phyloP scores from a whole-genome alignment of 1,140 invertebrate genomes.

The Brachionus sp. region DNA sequence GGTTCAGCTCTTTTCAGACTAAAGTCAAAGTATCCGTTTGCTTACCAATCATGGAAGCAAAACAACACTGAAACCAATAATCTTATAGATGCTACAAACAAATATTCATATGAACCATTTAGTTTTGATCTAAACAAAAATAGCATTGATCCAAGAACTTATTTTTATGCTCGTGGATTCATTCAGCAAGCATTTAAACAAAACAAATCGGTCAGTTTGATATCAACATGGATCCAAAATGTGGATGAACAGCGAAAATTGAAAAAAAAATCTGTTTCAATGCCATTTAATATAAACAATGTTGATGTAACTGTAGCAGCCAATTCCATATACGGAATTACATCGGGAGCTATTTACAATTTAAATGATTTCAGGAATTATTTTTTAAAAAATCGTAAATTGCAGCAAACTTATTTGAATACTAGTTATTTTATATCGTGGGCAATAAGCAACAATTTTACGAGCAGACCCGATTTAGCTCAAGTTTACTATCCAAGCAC shows the following conservation, averaged over 20 bases:
- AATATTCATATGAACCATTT: slow-evolving; percentile 53
- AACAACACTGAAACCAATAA: slow-evolving; percentile 50
- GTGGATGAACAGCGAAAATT: slow-evolving; percentile 49
- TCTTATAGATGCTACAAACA: slow-evolving; percentile 49
- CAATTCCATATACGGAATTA: slow-evolving; percentile 53
- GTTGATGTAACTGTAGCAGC: slow-evolving; percentile 53
- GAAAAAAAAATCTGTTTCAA: slow-evolving; percentile 49
- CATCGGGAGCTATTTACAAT: slow-evolving; percentile 50
- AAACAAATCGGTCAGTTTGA: slow-evolving; percentile 50
- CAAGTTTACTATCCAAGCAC: slow-evolving; percentile 54
- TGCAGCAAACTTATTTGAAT: slow-evolving; percentile 51
- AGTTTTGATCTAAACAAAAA: slow-evolving; percentile 49
- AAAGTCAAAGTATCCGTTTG: slow-evolving; percentile 47
- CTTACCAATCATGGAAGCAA: slow-evolving; percentile 47
- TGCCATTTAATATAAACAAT: slow-evolving; percentile 55
- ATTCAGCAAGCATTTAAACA: slow-evolving; percentile 47
- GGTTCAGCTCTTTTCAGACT: slow-evolving; percentile 49
- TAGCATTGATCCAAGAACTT: slow-evolving; percentile 53
- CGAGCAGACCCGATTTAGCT: slow-evolving; percentile 51
- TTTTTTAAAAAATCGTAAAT: slow-evolving; percentile 50
- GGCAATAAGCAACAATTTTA: slow-evolving; percentile 51
- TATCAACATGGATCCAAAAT: slow-evolving; percentile 55
- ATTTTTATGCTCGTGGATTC: slow-evolving; percentile 51
- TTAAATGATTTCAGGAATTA: slow-evolving; percentile 48
- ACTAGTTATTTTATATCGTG: slow-evolving; percentile 52